These are phyloP conservation scores for Acanthornis magna DNA, from an alignment of 2,797 vertebrate genomes.

Conservation along the genomic window DNA sequence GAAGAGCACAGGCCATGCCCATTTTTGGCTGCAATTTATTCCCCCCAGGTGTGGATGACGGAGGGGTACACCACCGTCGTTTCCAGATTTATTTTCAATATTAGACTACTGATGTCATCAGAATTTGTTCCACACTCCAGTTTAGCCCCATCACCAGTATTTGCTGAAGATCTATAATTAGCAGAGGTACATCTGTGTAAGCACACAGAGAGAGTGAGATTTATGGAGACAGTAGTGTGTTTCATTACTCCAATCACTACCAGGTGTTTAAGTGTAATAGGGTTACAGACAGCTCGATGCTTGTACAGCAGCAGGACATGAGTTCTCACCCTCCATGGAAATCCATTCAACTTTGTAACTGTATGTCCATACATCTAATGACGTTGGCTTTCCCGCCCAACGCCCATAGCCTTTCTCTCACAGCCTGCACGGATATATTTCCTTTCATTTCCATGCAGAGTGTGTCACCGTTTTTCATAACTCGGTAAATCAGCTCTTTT, in stretches of 20 bases:
- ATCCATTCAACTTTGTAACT: not conserved
- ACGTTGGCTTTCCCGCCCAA: not conserved
- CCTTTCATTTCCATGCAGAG: slow-evolving; percentile 40
- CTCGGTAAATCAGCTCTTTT: slow-evolving; percentile 35
- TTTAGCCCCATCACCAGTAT: not conserved
- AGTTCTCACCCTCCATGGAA: not conserved
- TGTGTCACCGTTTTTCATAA: slow-evolving; percentile 47
- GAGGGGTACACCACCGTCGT: not conserved
- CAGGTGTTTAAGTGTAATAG: not conserved
- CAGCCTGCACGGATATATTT: not conserved
- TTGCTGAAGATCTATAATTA: not conserved
- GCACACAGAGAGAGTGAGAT: not conserved
- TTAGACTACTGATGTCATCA: not conserved
- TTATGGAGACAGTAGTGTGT: not conserved
- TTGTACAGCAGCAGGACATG: not conserved
- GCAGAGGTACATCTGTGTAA: not conserved
- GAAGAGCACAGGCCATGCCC: not conserved
- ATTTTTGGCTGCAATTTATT: not conserved
- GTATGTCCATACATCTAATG: not conserved
- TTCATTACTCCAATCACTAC: not conserved
- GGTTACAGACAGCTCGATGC: not conserved
- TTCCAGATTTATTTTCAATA: not conserved
- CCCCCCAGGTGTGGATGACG: rapidly evolving
- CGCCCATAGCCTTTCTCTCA: not conserved
- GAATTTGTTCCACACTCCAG: not conserved